Percentiles rank a stretch among this genome's conserved stretches.
Conservation (phyloP, 2,113 vertebrate genomes). For the Xiphophorus maculatus region DNA sequence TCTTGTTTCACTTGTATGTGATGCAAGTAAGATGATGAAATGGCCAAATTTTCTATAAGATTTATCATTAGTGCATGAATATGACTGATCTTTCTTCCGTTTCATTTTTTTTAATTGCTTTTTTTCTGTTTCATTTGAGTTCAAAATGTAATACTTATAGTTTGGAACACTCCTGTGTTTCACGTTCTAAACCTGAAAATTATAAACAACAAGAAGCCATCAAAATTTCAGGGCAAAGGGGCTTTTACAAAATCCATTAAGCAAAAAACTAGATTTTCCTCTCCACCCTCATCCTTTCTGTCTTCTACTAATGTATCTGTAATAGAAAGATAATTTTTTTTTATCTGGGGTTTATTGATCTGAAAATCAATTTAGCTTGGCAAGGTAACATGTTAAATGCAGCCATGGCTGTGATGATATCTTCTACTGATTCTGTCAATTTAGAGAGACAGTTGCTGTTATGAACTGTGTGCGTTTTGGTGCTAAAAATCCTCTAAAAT, state of each 20-base stretch:
- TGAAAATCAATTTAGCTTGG: slow-evolving; percentile 37
- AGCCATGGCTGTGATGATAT: slow-evolving; percentile 26
- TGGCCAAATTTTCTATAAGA: slow-evolving; percentile 24
- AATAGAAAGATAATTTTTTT: slow-evolving; percentile 54
- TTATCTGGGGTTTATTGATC: slow-evolving; percentile 38
- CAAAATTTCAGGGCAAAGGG: slow-evolving; percentile 49
- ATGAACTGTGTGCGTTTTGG: slow-evolving; percentile 11
- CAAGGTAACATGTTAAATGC: slow-evolving; percentile 20
- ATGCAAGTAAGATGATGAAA: slow-evolving; percentile 38
- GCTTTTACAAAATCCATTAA: slow-evolving; percentile 69
- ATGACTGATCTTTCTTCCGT: slow-evolving; percentile 2
- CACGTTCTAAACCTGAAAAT: slow-evolving; percentile 46
- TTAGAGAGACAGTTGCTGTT: slow-evolving; percentile 6
- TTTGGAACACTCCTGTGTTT: slow-evolving; percentile 22
- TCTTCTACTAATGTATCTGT: slow-evolving; percentile 48
- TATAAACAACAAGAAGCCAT: slow-evolving; percentile 30
- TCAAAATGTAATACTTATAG: slow-evolving; percentile 54
- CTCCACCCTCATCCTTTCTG: slow-evolving; percentile 16
- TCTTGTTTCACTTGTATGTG: slow-evolving; percentile 33
- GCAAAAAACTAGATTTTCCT: slow-evolving; percentile 7
- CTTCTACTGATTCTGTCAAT: background rate
- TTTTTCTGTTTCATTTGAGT: slow-evolving; percentile 35
- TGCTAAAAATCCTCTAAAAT: slow-evolving; percentile 3
- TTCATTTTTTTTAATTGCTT: slow-evolving; percentile 18
- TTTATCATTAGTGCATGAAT: slow-evolving; percentile 40